A percentile compares a stretch with the other conserved stretches of the same genome.
phyloP scores from a whole-genome alignment of 1,140 invertebrate species.

The Spodoptera frugiperda region DNA sequence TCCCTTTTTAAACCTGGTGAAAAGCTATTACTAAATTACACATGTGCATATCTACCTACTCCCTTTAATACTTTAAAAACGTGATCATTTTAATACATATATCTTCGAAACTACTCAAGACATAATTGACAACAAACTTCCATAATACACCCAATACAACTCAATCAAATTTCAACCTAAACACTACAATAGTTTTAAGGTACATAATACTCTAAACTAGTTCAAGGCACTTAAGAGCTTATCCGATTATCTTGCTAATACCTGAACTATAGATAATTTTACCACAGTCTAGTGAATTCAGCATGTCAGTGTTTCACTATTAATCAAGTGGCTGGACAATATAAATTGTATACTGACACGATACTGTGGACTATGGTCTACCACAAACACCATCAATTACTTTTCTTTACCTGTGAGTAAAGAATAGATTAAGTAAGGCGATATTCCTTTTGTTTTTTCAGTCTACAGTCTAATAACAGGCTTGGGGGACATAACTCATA shows the following conservation, averaged over 20 bases:
- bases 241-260: constrained; percentile 23
- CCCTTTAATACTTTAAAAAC: too few relatives aligned
- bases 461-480: too few relatives aligned
- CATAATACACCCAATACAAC: too few relatives aligned
- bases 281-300: constrained; percentile 1
- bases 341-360: constrained; percentile 17
- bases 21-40: too few relatives aligned
- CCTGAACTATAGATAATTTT: constrained; percentile 1
- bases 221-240: neutral
- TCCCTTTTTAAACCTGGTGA: too few relatives aligned
- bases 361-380: constrained; percentile 8
- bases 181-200: neutral
- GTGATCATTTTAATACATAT: too few relatives aligned
- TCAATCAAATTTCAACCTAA: neutral
- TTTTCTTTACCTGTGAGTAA: constrained; percentile 17
- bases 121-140: too few relatives aligned
- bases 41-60: too few relatives aligned
- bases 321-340: constrained; percentile 17
- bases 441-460: neutral
- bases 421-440: neutral
- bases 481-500: too few relatives aligned
- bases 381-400: constrained; percentile 3
- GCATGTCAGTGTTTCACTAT: neutral
- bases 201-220: neutral
- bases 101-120: too few relatives aligned